Percentiles rank a stretch among this genome's conserved stretches.
These are phyloP conservation scores for Leptinotarsa rubiginosa DNA, from an alignment of 2,888 invertebrate species.

Conservation along the genomic window DNA sequence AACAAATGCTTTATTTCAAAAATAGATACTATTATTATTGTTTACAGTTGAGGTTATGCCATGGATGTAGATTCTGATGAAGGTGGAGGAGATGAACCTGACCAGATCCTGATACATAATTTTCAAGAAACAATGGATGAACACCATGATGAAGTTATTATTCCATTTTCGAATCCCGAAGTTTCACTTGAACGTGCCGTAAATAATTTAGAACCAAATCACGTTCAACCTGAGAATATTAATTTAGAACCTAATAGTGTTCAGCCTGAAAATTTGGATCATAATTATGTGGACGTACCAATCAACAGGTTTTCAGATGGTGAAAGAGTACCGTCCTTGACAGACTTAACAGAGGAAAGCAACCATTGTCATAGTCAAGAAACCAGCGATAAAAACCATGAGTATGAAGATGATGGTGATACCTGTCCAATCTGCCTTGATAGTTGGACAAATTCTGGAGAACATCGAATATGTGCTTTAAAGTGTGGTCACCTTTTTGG, in stretches of 20 bases:
- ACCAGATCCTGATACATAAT: neutral
- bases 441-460: conserved; percentile 86
- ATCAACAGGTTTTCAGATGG: conserved; percentile 37
- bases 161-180: conserved; percentile 44
- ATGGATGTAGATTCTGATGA: conserved; percentile 23
- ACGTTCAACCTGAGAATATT: conserved; percentile 31
- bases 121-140: neutral
- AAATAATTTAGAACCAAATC: conserved; percentile 41
- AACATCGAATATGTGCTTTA: conserved; percentile 86
- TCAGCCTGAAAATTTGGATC: conserved; percentile 27
- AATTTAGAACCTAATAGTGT: conserved; percentile 41
- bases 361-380: conserved; percentile 39
- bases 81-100: neutral
- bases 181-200: conserved; percentile 41
- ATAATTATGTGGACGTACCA: conserved; percentile 33
- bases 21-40: neutral
- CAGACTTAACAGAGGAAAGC: conserved; percentile 44
- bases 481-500: conserved; percentile 96
- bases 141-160: conserved; percentile 38
- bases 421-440: conserved; percentile 92
- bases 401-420: conserved; percentile 74
- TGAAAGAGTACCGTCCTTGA: conserved; percentile 41
- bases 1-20: no score
- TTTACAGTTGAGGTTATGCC: conserved; percentile 9
- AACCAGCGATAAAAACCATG: conserved; percentile 37